A percentile compares a stretch with the other conserved stretches of the same genome.
Evolutionary conservation across 2,797 vertebrate genomes (phyloP).

Genomic region (Smutsia temminckii): DNA sequence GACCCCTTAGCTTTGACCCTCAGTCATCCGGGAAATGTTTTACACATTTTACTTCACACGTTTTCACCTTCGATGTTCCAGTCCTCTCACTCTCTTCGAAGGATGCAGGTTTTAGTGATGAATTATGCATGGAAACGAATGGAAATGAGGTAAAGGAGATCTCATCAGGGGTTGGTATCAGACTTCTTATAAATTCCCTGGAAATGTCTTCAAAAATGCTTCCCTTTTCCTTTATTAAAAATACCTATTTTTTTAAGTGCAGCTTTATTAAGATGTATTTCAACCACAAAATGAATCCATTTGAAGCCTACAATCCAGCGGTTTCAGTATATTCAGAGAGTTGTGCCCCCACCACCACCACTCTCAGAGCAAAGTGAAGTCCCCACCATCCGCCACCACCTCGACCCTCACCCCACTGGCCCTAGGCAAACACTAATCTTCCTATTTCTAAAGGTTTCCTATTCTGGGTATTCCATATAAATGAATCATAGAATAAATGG

Average conservation of each 20-base stretch:
- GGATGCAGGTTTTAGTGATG: background rate
- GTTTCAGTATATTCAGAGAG: background rate
- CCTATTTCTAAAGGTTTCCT: background rate
- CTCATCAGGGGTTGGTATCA: background rate
- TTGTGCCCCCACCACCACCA: background rate
- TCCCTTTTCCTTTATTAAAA: background rate
- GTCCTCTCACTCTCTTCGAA: background rate
- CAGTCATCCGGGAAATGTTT: background rate
- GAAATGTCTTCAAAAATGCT: background rate
- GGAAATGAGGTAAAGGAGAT: background rate
- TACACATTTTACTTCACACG: background rate
- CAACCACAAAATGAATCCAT: background rate
- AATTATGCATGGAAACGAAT: background rate
- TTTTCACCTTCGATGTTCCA: constrained; percentile 33
- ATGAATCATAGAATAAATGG: background rate
- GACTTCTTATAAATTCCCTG: background rate
- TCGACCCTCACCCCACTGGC: no score
- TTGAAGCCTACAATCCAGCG: background rate
- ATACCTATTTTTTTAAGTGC: background rate
- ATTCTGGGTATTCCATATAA: background rate
- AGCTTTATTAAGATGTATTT: background rate
- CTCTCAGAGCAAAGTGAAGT: background rate
- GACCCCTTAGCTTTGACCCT: background rate
- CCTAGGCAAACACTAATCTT: background rate
- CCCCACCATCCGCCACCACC: background rate